These are phyloP conservation scores for Murina feae DNA, from an alignment of 2,113 vertebrate species.

Conservation along the genomic window DNA sequence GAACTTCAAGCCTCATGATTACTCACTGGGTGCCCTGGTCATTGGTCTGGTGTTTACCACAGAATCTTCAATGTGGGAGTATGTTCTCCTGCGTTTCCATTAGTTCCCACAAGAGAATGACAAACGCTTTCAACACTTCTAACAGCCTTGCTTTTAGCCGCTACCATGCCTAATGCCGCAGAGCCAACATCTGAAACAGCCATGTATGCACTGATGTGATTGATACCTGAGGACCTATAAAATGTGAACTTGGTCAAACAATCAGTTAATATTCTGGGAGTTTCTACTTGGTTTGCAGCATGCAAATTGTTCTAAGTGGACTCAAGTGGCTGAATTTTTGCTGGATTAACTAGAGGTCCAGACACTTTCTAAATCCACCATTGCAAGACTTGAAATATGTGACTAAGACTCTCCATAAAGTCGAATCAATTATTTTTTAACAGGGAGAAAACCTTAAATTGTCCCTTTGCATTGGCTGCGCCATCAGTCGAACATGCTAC, in stretches of 20 bases:
- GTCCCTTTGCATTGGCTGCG: slow-evolving; percentile 38
- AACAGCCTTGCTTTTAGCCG: background rate
- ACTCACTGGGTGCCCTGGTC: background rate
- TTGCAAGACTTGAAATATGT: slow-evolving; percentile 54
- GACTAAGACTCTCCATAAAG: slow-evolving; percentile 58
- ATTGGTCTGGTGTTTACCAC: background rate
- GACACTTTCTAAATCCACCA: slow-evolving; percentile 60
- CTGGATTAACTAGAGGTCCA: slow-evolving; percentile 53
- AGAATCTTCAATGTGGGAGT: slow-evolving; percentile 2
- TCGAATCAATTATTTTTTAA: slow-evolving; percentile 63
- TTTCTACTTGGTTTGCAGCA: slow-evolving; percentile 39
- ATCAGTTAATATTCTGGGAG: slow-evolving; percentile 21
- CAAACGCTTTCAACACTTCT: slow-evolving; percentile 21
- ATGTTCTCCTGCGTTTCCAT: background rate
- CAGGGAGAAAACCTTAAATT: slow-evolving; percentile 54
- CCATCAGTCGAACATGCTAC: slow-evolving; percentile 43
- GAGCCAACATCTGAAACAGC: slow-evolving; percentile 35
- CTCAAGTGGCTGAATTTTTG: slow-evolving; percentile 42
- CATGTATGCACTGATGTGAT: background rate
- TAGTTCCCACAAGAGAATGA: background rate
- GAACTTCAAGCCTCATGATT: background rate
- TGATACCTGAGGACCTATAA: slow-evolving; percentile 51
- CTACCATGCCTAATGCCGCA: slow-evolving; percentile 1
- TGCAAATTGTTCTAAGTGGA: slow-evolving; percentile 45
- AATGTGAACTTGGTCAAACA: slow-evolving; percentile 43